Base-by-base conservation (phyloP, 1,140 invertebrate genomes). In the Diplogasteroides magnus region DNA sequence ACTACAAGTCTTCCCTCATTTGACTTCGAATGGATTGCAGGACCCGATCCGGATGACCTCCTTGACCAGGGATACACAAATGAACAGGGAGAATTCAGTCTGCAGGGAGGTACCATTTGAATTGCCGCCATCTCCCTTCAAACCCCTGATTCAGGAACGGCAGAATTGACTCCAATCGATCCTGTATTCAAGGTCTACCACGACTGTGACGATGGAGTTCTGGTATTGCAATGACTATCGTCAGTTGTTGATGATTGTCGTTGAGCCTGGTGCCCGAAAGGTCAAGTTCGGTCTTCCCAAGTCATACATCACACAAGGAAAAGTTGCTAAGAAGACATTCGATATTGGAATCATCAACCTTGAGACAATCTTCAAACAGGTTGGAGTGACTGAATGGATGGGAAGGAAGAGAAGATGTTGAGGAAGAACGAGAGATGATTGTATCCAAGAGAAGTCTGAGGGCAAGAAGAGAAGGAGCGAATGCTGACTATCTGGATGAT, bases 131-230 rank as follows among this genome's bases (percentile, higher is more conserved):
- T 11, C 19, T 19, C 6, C 6, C 19, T 11, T 11, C 19, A 6
- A 64, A 55, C 31, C 23, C 11, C 19, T 19, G 6, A 48, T 19
- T 48, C 37, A 48, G 37, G 37, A 48, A 75, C 74, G 23, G 55
- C 69, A 60, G 74, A 75, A 59, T 55, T 75, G 72, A 75, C 74
- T 23, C 60, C 71, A 26, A 75, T 75, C 61, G 74, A 75, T 58
- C 74, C 74, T n/a, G 72, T 75, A 2, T 74, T 75, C 67, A 75
- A 75, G 59, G 70, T 75, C 37, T 75, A 75, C 57, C 72, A 74
- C 64, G 67, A 75, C 28, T 75, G 74, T 56, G 73, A 73, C 61
- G 73, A 74, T 56, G 70, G 70, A 25, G 70, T 72, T 55, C 19
- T 57, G 69, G 69, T 71, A 69, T 6, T 13, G 2, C 61, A 15